Base-by-base conservation (phyloP, 2,888 invertebrate genomes). In the Heliconius sara region DNA sequence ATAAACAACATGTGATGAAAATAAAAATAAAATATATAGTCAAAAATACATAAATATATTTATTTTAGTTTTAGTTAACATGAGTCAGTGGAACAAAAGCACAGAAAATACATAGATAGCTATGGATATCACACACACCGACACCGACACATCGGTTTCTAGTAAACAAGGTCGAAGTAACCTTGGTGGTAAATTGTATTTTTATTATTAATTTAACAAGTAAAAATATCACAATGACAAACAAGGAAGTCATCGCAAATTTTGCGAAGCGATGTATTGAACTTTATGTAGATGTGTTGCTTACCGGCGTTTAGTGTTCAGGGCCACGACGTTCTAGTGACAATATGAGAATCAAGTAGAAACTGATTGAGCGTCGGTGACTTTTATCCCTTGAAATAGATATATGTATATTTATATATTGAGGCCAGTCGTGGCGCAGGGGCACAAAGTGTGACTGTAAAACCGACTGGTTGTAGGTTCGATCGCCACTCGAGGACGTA, bases 151-250 rank as follows among this genome's bases (percentile, higher is more conserved):
- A 89, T 91, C 88, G 88, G 90, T 90, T 91, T 90, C 90, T 91
- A 87, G 91, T 93, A 91, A 92, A 93, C 94, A 94, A 93, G 93
- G 94, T 91, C 92, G 85, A 83, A 82, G 86, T 86, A 88, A 90
- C 95, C 94, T 94, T 93, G 92, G 83, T 87, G 88, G 88, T 87
- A 87, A 89, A 89, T 89, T 88, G 89, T 90, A 90, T 90, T 91
- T 91, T 91, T 91, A 90, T 91, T 89, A 87, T 89, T 89, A 89
- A 91, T 91, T 92, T 92, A 90, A 91, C 90, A 89, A 80, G 89
- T 89, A 92, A 91, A 90, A 91, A 90, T 90, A 91, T 86, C 89
- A 89, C 88, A 88, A 89, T 90, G 90, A 90, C 90, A 91, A 93
- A 94, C 91, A 91, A 93, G 94, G 94, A 94, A 95, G 93, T 91